Percentiles rank a stretch among this genome's conserved stretches.
These are phyloP conservation scores for Lumbricus terrestris DNA, from an alignment of 2,888 invertebrate genomes.

Conservation along the genomic window DNA sequence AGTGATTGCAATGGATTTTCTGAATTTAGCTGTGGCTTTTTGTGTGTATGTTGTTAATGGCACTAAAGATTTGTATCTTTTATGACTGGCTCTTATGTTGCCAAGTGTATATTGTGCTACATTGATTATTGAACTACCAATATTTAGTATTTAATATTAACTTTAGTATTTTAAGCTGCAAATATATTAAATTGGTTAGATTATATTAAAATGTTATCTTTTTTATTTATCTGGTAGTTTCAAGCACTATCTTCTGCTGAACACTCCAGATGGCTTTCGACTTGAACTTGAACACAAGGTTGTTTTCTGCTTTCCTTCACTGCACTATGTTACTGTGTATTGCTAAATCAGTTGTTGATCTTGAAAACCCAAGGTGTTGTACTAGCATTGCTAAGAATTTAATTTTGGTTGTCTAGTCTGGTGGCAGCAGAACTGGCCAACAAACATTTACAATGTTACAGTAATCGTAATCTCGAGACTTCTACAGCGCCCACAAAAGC, in stretches of 20 bases:
- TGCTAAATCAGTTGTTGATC: not conserved
- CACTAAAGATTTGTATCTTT: not conserved
- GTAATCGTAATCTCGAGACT: no score
- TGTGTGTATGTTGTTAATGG: not conserved
- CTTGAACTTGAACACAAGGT: not conserved
- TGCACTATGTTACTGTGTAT: not conserved
- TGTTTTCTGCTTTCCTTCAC: not conserved
- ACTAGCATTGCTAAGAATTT: constrained; percentile 3
- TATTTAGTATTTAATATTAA: no score
- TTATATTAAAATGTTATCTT: not conserved
- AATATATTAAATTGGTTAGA: not conserved
- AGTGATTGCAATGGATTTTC: not conserved
- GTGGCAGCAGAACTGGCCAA: not conserved
- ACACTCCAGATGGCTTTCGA: not conserved
- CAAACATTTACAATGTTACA: not conserved
- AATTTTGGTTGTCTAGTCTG: not conserved
- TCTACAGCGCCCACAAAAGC: no score
- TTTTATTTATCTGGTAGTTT: no score
- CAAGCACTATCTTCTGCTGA: not conserved
- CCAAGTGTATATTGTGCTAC: not conserved
- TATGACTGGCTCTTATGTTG: not conserved
- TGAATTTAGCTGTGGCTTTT: not conserved
- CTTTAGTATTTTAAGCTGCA: not conserved
- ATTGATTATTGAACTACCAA: not conserved
- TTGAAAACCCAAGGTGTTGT: not conserved